Evolutionary conservation across 2,888 invertebrate species (phyloP).

Genomic region (Tetranychus truncatus): DNA sequence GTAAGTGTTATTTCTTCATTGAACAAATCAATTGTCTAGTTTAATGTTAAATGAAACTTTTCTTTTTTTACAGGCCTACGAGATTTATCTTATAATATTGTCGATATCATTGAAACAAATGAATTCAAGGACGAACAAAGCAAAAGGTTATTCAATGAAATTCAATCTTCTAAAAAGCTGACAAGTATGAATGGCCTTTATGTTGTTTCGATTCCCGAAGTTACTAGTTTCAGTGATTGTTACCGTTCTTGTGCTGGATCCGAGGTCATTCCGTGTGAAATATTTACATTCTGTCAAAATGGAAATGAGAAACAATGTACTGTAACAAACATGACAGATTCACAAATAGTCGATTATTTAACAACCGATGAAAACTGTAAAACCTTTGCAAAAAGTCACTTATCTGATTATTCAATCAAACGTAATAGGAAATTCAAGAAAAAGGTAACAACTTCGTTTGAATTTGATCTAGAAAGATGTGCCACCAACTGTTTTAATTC

Average conservation of each 20-base stretch:
- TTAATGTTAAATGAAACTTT: no score
- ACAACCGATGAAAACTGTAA: neutral
- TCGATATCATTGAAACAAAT: no score
- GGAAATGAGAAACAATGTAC: neutral
- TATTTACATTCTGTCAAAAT: neutral
- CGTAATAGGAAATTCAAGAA: no score
- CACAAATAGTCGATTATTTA: neutral
- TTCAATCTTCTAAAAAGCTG: neutral
- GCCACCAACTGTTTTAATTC: no score
- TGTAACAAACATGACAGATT: neutral
- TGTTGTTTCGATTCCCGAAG: neutral
- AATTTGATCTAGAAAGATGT: no score
- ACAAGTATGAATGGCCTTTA: neutral
- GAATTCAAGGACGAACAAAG: neutral
- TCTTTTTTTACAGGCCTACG: no score
- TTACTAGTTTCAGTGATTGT: neutral
- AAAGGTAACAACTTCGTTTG: no score
- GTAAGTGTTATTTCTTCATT: neutral
- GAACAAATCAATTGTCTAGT: neutral
- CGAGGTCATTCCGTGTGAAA: neutral
- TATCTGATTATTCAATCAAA: neutral
- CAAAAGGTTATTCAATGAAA: neutral
- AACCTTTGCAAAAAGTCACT: neutral
- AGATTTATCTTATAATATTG: no score
- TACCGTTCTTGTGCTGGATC: neutral